Conservation (phyloP, 2,888 invertebrate species). For the Synanthedon vespiformis region DNA sequence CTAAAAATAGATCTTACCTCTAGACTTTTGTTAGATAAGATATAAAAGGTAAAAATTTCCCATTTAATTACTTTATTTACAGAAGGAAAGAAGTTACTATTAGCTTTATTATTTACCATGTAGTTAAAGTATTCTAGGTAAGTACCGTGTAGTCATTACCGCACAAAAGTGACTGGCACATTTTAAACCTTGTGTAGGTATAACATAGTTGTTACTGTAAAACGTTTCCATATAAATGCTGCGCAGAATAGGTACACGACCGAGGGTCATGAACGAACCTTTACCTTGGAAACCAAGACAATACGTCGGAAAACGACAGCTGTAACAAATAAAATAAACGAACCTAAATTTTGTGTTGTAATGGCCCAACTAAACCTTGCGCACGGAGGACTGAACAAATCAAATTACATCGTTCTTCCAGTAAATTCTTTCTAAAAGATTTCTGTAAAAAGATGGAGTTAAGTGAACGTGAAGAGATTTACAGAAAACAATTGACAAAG, state of each 20-base stretch:
- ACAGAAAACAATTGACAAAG: no score
- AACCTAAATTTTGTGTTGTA: conserved; percentile 14
- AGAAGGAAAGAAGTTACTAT: no score
- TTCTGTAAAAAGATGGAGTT: conserved; percentile 20
- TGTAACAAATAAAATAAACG: conserved; percentile 13
- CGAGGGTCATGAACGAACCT: conserved; percentile 12
- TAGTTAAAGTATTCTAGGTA: background rate
- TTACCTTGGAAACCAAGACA: conserved; percentile 6
- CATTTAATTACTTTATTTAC: no score
- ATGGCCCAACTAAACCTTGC: conserved; percentile 7
- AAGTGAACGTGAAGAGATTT: conserved; percentile 13
- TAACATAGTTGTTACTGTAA: background rate
- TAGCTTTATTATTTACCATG: no score
- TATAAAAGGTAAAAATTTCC: no score
- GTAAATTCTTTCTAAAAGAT: conserved; percentile 21
- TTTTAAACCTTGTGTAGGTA: background rate
- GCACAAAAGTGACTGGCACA: background rate
- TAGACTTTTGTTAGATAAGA: no score
- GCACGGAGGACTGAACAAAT: conserved; percentile 17
- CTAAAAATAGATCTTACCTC: no score
- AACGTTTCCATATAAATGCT: background rate
- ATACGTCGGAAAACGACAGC: conserved; percentile 13
- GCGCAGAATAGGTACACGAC: background rate
- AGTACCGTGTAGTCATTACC: background rate
- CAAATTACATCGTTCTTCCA: conserved; percentile 22